These are phyloP conservation scores for Sebastes paucispinis DNA, from an alignment of 2,797 vertebrate species.

Conservation along the genomic window DNA sequence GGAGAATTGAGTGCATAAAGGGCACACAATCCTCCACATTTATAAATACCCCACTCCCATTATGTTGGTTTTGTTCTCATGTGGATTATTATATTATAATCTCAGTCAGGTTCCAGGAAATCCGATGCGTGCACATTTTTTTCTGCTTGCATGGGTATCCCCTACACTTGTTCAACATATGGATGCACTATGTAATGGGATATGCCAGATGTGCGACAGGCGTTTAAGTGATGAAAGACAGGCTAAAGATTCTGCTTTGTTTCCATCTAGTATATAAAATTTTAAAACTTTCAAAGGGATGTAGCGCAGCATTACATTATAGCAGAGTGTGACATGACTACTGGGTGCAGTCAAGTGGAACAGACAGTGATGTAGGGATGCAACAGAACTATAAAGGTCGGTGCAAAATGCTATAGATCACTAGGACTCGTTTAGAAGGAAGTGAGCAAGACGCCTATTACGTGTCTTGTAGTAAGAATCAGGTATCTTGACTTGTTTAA, in stretches of 20 bases:
- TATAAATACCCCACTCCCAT: not conserved
- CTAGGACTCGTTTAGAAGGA: not conserved
- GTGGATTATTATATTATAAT: constrained; percentile 4
- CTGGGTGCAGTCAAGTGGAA: not conserved
- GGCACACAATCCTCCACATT: not conserved
- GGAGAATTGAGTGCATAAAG: not conserved
- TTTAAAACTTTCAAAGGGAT: not conserved
- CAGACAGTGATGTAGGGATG: not conserved
- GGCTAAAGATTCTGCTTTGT: not conserved
- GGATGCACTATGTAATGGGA: not conserved
- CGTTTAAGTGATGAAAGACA: not conserved
- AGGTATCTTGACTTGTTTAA: not conserved
- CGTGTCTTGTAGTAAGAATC: not conserved
- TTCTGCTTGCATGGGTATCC: not conserved
- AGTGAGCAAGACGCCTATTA: not conserved
- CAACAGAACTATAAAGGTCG: not conserved
- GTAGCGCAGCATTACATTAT: not conserved
- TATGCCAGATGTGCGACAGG: not conserved
- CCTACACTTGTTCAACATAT: constrained; percentile 2
- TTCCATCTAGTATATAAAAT: not conserved
- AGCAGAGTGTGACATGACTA: not conserved
- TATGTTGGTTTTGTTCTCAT: not conserved
- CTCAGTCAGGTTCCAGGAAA: not conserved
- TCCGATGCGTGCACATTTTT: not conserved
- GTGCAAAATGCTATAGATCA: not conserved